phyloP scores from a whole-genome alignment of 2,797 vertebrate species.

The Lacerta viridis region DNA sequence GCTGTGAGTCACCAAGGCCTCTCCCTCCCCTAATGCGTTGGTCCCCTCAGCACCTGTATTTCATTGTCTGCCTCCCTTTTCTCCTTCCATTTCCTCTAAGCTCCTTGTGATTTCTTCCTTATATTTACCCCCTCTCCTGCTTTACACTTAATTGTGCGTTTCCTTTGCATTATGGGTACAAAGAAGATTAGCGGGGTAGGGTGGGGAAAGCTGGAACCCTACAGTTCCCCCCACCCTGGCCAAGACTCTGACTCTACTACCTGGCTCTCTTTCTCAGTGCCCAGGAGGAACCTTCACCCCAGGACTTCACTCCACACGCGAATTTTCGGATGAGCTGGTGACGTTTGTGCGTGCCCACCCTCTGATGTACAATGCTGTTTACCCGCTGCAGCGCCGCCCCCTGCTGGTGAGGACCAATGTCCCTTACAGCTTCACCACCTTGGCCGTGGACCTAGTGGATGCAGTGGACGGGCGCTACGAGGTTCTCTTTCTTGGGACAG shows the following conservation, averaged over 20 bases:
- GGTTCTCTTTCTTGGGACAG: conserved; percentile 89
- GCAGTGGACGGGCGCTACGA: conserved; percentile 89
- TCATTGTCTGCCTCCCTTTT: not conserved
- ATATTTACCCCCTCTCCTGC: not conserved
- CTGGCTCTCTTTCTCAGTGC: conserved; percentile 78
- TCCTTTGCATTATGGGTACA: not conserved
- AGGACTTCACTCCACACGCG: conserved; percentile 85
- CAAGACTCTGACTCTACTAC: not conserved
- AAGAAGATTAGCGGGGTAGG: not conserved
- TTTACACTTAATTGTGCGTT: not conserved
- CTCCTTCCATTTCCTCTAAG: not conserved
- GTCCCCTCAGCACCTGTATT: not conserved
- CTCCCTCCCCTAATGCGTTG: too few relatives aligned
- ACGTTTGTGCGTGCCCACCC: conserved; percentile 88
- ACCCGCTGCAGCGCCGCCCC: conserved; percentile 87
- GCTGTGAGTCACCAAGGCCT: conserved; percentile 78
- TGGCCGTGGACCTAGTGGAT: conserved; percentile 89
- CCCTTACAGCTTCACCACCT: conserved; percentile 87
- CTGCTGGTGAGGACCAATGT: conserved; percentile 88
- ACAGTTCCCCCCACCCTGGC: not conserved
- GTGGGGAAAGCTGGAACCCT: not conserved
- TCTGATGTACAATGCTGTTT: conserved; percentile 88
- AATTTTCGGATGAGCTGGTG: conserved; percentile 88
- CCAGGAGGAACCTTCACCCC: conserved; percentile 89
- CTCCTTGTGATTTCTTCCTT: not conserved